These are phyloP conservation scores for Esox niger DNA, from an alignment of 2,113 vertebrate genomes.

Conservation along the genomic window DNA sequence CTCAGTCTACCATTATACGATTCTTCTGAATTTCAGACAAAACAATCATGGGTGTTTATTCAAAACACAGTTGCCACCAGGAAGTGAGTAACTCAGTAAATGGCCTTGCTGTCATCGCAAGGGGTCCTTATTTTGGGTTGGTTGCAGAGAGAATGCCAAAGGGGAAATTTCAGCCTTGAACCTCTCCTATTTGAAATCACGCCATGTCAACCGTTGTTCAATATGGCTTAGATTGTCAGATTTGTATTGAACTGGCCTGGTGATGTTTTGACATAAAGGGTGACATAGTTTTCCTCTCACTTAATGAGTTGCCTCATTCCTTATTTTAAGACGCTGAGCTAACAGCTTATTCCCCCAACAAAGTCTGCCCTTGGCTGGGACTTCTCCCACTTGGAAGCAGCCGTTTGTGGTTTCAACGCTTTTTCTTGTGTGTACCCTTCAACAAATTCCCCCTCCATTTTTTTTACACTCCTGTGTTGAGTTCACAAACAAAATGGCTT, in stretches of 20 bases:
- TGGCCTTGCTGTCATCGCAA: background rate
- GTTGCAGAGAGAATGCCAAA: background rate
- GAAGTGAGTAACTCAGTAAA: constrained; percentile 2
- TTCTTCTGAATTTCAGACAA: constrained; percentile 7
- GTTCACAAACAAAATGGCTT: constrained; percentile 57
- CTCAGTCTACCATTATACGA: background rate
- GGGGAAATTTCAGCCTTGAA: background rate
- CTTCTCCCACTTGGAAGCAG: background rate
- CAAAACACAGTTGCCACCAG: background rate
- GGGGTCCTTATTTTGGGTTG: background rate
- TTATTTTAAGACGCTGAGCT: constrained; percentile 36
- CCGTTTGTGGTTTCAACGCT: constrained; percentile 46
- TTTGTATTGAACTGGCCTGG: constrained; percentile 14
- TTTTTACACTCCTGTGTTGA: constrained; percentile 50
- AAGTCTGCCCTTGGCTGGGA: constrained; percentile 2
- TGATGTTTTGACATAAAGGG: constrained; percentile 27
- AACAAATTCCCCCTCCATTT: constrained; percentile 56
- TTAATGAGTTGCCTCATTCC: constrained; percentile 18
- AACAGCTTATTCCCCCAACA: background rate
- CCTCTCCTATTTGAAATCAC: background rate
- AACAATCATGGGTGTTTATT: constrained; percentile 5
- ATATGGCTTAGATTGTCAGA: constrained; percentile 1
- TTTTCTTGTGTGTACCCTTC: constrained; percentile 43
- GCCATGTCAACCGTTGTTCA: background rate
- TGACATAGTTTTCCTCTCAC: constrained; percentile 21